These are phyloP conservation scores for Phocides pigmalion DNA, from an alignment of 1,140 invertebrate genomes.

Conservation along the genomic window DNA sequence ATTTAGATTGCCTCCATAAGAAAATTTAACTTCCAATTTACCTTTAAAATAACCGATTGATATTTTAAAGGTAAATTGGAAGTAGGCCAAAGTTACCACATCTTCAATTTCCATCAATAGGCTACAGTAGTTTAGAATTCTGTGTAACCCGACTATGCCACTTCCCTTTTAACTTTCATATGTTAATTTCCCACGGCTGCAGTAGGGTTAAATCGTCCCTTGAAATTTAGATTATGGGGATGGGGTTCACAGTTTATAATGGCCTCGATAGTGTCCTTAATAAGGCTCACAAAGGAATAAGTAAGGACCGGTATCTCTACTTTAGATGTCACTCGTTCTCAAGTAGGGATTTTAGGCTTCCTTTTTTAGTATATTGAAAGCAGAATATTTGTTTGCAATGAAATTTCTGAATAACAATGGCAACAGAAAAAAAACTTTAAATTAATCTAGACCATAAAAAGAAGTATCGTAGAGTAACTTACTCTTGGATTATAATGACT, in stretches of 20 bases:
- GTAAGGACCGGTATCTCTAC: not conserved
- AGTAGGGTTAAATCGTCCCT: not conserved
- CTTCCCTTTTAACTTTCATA: constrained; percentile 5
- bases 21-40: too few species aligned
- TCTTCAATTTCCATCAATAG: not conserved
- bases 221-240: constrained; percentile 19
- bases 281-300: constrained; percentile 28
- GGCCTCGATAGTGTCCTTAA: constrained; percentile 29
- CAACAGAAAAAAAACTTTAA: too few species aligned
- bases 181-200: constrained; percentile 14
- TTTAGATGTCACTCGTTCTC: not conserved
- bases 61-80: too few species aligned
- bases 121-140: not conserved
- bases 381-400: too few species aligned
- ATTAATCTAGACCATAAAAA: too few species aligned
- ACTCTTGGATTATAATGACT: too few species aligned
- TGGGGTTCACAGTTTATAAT: constrained; percentile 19
- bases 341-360: not conserved
- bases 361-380: too few species aligned
- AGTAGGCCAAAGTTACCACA: too few species aligned
- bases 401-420: too few species aligned
- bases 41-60: too few species aligned
- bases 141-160: not conserved
- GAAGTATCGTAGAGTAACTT: too few species aligned
- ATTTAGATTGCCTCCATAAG: too few species aligned